phyloP scores from a whole-genome alignment of 1,140 invertebrate genomes.

The Amyelois transitella region DNA sequence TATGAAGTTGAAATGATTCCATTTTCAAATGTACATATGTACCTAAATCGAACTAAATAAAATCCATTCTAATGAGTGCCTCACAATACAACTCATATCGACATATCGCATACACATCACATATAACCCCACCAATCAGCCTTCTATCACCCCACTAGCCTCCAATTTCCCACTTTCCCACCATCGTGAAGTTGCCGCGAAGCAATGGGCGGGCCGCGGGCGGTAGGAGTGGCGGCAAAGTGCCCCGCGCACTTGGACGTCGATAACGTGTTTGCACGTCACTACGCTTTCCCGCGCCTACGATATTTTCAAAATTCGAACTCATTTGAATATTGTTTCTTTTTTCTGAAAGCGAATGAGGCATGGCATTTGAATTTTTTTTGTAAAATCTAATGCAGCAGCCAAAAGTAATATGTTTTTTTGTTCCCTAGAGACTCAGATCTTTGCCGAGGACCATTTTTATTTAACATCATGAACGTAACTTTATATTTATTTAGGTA shows the following conservation, averaged over 20 bases:
- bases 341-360: background rate
- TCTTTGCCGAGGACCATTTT: no score
- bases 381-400: no score
- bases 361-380: background rate
- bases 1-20: no score
- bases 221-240: constrained; percentile 30
- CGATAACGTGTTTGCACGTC: constrained; percentile 18
- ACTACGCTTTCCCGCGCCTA: constrained; percentile 39
- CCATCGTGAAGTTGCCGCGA: constrained; percentile 47
- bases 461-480: no score
- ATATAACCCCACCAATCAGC: constrained; percentile 20
- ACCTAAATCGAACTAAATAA: no score
- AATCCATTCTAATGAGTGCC: constrained; percentile 3
- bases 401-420: no score
- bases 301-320: constrained; percentile 11
- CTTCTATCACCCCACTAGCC: constrained; percentile 33
- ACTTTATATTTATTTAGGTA: no score
- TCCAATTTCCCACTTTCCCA: constrained; percentile 55
- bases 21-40: no score
- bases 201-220: constrained; percentile 51
- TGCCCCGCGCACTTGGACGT: constrained; percentile 19
- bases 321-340: background rate
- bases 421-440: no score
- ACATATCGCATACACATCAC: constrained; percentile 16
- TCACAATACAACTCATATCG: constrained; percentile 16